Percentiles rank a stretch among this genome's conserved stretches.
phyloP scores from a whole-genome alignment of 2,797 vertebrate genomes.

The Aulostomus chinensis region DNA sequence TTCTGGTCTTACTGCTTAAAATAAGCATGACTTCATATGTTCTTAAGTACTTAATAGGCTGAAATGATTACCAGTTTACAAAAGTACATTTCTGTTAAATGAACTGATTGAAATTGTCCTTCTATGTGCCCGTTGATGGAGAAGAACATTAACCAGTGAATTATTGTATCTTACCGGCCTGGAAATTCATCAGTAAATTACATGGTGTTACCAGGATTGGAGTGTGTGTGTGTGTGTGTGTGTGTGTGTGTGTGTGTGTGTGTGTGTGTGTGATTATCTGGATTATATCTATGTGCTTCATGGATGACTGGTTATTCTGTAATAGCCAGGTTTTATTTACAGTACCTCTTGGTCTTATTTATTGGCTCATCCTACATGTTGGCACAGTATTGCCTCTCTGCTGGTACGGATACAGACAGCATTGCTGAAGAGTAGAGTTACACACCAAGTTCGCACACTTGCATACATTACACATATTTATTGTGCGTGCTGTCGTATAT shows the following conservation, averaged over 20 bases:
- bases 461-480: slow-evolving; percentile 3
- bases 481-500: neutral
- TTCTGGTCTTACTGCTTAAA: slow-evolving; percentile 22
- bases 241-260: too few relatives aligned
- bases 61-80: slow-evolving; percentile 23
- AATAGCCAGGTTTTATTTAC: slow-evolving; percentile 12
- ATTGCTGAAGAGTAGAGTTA: neutral
- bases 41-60: slow-evolving; percentile 35
- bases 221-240: too few relatives aligned
- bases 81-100: neutral
- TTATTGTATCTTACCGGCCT: neutral
- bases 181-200: neutral
- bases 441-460: neutral
- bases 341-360: slow-evolving; percentile 19
- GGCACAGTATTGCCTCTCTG: slow-evolving; percentile 5
- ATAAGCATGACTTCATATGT: slow-evolving; percentile 29
- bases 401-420: slow-evolving; percentile 2
- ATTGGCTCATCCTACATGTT: slow-evolving; percentile 30
- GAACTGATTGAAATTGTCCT: neutral
- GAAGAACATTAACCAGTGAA: neutral
- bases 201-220: neutral
- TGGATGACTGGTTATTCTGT: slow-evolving; percentile 34
- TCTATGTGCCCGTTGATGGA: neutral
- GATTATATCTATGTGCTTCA: slow-evolving; percentile 35
- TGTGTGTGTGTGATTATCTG: slow-evolving; percentile 20